These are phyloP conservation scores for Polyommatus iphigenia DNA, from an alignment of 2,888 invertebrate species.

Conservation along the genomic window DNA sequence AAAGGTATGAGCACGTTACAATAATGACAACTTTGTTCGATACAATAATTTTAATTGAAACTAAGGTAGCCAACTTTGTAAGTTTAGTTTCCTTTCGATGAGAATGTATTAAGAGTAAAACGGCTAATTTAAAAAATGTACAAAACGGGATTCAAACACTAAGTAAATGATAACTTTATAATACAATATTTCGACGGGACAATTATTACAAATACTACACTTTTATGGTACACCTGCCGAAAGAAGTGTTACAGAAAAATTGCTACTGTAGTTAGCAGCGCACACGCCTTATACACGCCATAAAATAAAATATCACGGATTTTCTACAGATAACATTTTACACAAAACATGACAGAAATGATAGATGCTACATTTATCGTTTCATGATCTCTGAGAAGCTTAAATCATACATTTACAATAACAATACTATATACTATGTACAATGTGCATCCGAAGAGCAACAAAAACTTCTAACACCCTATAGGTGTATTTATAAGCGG, in stretches of 20 bases:
- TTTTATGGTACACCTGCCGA: background rate
- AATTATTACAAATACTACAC: background rate
- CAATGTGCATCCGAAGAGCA: background rate
- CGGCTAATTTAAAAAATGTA: slow-evolving; percentile 3
- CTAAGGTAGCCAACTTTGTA: background rate
- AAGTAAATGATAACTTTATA: slow-evolving; percentile 4
- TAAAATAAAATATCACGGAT: background rate
- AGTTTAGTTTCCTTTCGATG: background rate
- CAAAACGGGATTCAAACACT: slow-evolving; percentile 6
- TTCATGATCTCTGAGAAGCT: slow-evolving; percentile 4
- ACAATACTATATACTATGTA: slow-evolving; percentile 17
- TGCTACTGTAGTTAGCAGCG: background rate
- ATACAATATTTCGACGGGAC: background rate
- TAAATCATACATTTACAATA: slow-evolving; percentile 1
- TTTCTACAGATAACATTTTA: background rate
- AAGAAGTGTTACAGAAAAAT: background rate
- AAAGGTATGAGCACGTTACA: background rate
- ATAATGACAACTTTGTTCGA: background rate
- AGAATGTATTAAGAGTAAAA: background rate
- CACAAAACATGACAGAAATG: background rate
- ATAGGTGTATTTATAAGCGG: background rate
- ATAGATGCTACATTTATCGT: background rate
- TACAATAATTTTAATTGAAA: background rate
- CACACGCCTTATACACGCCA: background rate
- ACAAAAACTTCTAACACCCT: background rate